Percentiles rank a stretch among this genome's conserved stretches.
These are phyloP conservation scores for Prochilodus magdalenae DNA, from an alignment of 2,113 vertebrate genomes.

Conservation along the genomic window DNA sequence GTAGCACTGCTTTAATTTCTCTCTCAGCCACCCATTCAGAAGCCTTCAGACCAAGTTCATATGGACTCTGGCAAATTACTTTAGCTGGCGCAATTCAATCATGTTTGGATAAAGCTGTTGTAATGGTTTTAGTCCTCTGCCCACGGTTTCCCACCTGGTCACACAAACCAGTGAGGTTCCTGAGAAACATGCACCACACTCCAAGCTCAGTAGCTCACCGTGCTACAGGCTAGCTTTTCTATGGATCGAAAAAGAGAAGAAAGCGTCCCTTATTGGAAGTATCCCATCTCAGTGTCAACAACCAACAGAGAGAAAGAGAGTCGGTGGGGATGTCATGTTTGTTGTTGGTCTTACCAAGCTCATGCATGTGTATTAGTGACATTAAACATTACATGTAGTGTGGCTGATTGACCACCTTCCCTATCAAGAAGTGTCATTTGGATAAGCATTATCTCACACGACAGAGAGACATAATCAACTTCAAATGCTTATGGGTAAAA, in stretches of 20 bases:
- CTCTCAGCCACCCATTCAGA: neutral
- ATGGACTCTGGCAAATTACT: slow-evolving; percentile 34
- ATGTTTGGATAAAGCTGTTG: slow-evolving; percentile 9
- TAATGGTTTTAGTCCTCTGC: neutral
- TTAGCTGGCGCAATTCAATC: slow-evolving; percentile 36
- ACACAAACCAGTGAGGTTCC: slow-evolving; percentile 60
- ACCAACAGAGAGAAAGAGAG: neutral
- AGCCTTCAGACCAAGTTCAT: slow-evolving; percentile 33
- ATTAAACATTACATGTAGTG: neutral
- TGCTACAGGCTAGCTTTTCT: neutral
- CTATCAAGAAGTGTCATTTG: too few species aligned
- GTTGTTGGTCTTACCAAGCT: neutral
- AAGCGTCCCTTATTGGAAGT: neutral
- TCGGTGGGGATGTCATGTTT: neutral
- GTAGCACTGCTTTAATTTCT: slow-evolving; percentile 21
- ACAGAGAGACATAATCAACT: too few species aligned
- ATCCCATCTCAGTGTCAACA: too few species aligned
- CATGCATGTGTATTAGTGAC: neutral
- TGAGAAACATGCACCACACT: slow-evolving; percentile 68
- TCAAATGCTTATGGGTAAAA: too few species aligned
- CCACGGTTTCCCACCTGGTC: slow-evolving; percentile 10
- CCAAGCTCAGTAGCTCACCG: neutral
- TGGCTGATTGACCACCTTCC: neutral
- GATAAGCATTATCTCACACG: too few species aligned
- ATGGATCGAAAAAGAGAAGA: too few species aligned